Conservation (phyloP, 2,113 vertebrate species). For the Ranitomeya variabilis region DNA sequence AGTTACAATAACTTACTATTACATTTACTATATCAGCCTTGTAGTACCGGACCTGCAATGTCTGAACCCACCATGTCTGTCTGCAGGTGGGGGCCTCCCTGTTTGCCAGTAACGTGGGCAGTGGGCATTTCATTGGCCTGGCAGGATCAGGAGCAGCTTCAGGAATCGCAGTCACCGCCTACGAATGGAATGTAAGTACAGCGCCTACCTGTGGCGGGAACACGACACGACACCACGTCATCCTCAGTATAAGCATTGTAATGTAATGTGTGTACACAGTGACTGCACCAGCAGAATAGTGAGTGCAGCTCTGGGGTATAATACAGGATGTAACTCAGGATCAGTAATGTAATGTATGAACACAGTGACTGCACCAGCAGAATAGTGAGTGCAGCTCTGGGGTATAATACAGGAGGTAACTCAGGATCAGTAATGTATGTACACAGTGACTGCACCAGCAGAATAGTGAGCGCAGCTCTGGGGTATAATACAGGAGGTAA, state of each 20-base stretch:
- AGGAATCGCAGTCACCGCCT: constrained; percentile 84
- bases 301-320: too few species aligned
- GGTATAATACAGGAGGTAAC: too few species aligned
- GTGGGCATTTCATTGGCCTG: constrained; percentile 93
- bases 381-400: too few species aligned
- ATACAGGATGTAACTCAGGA: too few species aligned
- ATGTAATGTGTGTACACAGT: neutral
- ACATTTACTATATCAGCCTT: too few species aligned
- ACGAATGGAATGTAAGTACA: constrained; percentile 89
- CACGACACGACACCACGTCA: neutral
- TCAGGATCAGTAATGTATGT: too few species aligned
- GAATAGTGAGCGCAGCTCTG: too few species aligned
- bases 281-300: too few species aligned
- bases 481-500: too few species aligned
- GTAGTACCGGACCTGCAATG: neutral
- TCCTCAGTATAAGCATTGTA: neutral
- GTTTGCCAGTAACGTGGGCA: constrained; percentile 97
- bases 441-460: too few species aligned
- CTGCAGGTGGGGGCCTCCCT: constrained; percentile 89
- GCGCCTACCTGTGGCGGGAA: neutral
- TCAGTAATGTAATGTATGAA: too few species aligned
- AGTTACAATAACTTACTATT: neutral
- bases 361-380: too few species aligned
- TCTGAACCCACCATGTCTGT: neutral
- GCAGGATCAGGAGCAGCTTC: constrained; percentile 91